These are phyloP conservation scores for Isoperla grammatica DNA, from an alignment of 2,888 invertebrate species.

Conservation along the genomic window DNA sequence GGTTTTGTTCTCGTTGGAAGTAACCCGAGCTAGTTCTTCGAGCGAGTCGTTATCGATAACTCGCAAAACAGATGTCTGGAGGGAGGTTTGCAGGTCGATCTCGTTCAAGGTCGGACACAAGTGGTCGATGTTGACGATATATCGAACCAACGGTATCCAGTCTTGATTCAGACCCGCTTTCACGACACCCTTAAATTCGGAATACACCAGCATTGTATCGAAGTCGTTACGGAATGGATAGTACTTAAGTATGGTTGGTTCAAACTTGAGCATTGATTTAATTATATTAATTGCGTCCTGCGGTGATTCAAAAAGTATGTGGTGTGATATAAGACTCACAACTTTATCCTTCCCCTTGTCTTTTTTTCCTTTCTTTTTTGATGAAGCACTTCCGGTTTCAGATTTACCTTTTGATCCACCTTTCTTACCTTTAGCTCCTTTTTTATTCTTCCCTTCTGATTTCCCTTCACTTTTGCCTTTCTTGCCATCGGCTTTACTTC, in stretches of 20 bases:
- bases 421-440: background rate
- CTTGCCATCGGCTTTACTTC: background rate
- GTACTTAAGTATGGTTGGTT: background rate
- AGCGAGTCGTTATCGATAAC: conserved; percentile 36
- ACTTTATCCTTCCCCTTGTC: background rate
- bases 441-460: background rate
- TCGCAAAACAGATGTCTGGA: conserved; percentile 32
- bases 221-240: conserved; percentile 13
- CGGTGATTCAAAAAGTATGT: background rate
- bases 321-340: background rate
- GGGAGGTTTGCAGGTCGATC: conserved; percentile 32
- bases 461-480: background rate
- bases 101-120: conserved; percentile 14
- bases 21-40: conserved; percentile 31
- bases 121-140: conserved; percentile 4
- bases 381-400: background rate
- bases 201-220: background rate
- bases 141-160: conserved; percentile 13
- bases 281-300: background rate
- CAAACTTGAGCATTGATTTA: background rate
- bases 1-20: conserved; percentile 31
- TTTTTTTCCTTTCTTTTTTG: background rate
- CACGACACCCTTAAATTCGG: background rate
- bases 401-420: background rate
- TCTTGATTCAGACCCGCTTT: background rate